Base-by-base conservation (phyloP, 2,797 vertebrate species). In the Hypotaenidia philippensis region DNA sequence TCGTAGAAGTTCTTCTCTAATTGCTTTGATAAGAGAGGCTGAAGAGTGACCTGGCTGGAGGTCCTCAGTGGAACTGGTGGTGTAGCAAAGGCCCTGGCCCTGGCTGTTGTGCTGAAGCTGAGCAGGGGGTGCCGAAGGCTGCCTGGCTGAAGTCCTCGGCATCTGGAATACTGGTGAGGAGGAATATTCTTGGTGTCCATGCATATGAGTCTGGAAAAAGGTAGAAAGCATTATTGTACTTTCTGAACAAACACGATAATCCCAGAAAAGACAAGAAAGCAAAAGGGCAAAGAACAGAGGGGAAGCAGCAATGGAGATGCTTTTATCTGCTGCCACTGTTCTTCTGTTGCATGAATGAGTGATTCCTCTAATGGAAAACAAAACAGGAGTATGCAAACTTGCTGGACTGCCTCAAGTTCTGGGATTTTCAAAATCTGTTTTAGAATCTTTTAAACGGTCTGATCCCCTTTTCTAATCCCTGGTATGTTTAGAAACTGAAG, bases 1-100 rank as follows among this genome's bases (percentile, higher is more conserved):
- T 41, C 99, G 99, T 26, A 99, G 98, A 53, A 99, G 98, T 97
- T 99, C 99, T 98, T 99, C 99, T 75, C 99, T 98, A 97, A 99
- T 99, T 32, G 99, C 99, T 98, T 99, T 99, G 96, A 99, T 99
- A 72, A 99, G 99, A 25, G 99, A 99, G 88, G 99, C 99, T 0
- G 99, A 99, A 9, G 99, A 99, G 96, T 99, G 99, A 83, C 99
- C 96, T 0, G 99, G 98, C 49, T 99, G 99, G 25, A 99, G 98
- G 85, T 99, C 98, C 49, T 99, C 99, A 34, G 98, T 98, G 29
- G 98, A 98, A 45, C 98, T 98, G 92, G 98, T 97, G 81, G 97
- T 95, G 94, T 99, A 99, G 91, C 98, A 98, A 40, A 98, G 98
- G 47, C 98, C 98, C 1, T 99, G 96, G 41, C 98, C 98, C 83